Base-by-base conservation (phyloP, 2,888 invertebrate genomes). In the Plagiodera versicolora region DNA sequence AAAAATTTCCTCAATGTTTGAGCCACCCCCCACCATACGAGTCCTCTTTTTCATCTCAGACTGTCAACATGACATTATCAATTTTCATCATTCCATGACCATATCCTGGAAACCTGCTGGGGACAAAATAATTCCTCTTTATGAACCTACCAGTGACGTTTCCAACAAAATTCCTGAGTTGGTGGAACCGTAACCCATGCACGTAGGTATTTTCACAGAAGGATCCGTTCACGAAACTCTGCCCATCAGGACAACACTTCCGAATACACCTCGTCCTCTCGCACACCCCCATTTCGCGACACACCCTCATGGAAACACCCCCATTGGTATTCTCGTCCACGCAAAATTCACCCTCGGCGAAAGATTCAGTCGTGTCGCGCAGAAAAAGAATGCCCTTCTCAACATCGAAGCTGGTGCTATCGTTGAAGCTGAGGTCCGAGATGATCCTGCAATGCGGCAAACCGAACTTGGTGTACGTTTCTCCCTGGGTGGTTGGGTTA, bases 171-270 rank as follows among this genome's bases (percentile, higher is more conserved):
- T 11, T 39, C 8, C 58, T 50, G 9, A 73, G 63, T 44, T 60
- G 32, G 0, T 58, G 51, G 28, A 75, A 58, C 58, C 74, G 63
- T 30, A 77, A 32, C 5, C 76, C 76, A 52, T 74, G 56, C 4
- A 61, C 65, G 11, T 69, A 71, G 4, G 72, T 73, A 32, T 64
- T 60, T 14, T 30, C 28, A 64, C 77, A 77, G 19, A 59, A 62
- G 0, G 70, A 66, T 11, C 72, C 74, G 56, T 72, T 72, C 4
- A 75, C 75, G 61, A 78, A 85, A 67, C 84, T 82, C 47, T 83
- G 68, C 16, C 84, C 85, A 17, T 83, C 77, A 1, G 82, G 82
- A 69, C 85, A 85, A 67, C 85, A 85, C 72, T 85, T 85, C 51
- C 79, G 80, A 1, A 85, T 64, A 65, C 84, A 83, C 60, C 60